These are phyloP conservation scores for Patagioenas fasciata DNA, from an alignment of 2,113 vertebrate genomes.

Conservation along the genomic window DNA sequence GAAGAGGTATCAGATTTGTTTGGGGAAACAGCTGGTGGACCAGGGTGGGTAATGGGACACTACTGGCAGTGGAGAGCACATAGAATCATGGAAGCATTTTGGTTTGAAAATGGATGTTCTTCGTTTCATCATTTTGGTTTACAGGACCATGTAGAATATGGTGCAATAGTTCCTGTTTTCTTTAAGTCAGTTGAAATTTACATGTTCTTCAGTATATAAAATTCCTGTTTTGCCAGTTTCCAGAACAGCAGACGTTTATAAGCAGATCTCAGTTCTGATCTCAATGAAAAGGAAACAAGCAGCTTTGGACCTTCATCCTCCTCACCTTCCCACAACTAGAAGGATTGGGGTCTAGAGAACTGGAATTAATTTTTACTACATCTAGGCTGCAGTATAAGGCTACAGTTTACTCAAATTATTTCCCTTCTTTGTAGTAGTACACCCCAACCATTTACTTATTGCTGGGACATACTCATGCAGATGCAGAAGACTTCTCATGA, in stretches of 20 bases:
- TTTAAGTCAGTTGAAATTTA: not conserved
- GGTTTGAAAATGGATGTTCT: not conserved
- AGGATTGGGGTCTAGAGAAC: not conserved
- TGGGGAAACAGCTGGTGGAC: not conserved
- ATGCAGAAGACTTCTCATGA: not conserved
- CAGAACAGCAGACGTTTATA: not conserved
- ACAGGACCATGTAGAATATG: not conserved
- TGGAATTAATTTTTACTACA: not conserved
- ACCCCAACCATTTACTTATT: not conserved
- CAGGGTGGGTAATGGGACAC: not conserved
- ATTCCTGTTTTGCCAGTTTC: not conserved
- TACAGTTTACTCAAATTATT: not conserved
- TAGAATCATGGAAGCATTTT: not conserved
- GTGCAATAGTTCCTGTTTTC: not conserved
- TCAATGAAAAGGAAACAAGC: not conserved
- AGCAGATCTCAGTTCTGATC: not conserved
- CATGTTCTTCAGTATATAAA: not conserved
- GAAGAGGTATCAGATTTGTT: not conserved
- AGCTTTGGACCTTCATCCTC: not conserved
- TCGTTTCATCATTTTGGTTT: not conserved
- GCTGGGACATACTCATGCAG: not conserved
- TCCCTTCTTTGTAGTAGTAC: not conserved
- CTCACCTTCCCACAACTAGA: not conserved
- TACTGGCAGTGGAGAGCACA: not conserved
- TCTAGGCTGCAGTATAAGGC: not conserved